These are phyloP conservation scores for Catostomus latipinnis DNA, from an alignment of 2,797 vertebrate genomes.

Conservation along the genomic window DNA sequence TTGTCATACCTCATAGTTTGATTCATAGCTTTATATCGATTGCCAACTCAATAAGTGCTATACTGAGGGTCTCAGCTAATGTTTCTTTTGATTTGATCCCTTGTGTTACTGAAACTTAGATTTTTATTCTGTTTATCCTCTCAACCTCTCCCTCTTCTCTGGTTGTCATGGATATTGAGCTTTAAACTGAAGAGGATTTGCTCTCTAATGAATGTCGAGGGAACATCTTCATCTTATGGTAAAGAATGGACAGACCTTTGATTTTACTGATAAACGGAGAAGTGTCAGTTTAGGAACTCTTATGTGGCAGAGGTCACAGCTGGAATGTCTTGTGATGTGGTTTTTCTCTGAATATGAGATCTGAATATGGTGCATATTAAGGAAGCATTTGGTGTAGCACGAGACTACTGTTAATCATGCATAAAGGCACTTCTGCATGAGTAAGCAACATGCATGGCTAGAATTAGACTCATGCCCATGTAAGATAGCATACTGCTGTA, in stretches of 20 bases:
- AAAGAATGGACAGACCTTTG: background rate
- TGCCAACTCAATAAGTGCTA: background rate
- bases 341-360: conserved; percentile 6
- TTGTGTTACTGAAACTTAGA: background rate
- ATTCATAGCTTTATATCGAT: background rate
- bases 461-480: conserved; percentile 9
- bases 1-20: background rate
- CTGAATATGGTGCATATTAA: conserved; percentile 22
- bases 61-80: background rate
- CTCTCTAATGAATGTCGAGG: background rate
- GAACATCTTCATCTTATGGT: background rate
- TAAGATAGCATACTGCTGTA: conserved; percentile 10
- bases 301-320: conserved; percentile 5
- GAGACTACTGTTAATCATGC: conserved; percentile 32
- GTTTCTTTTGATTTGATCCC: background rate
- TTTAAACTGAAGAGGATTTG: conserved; percentile 21
- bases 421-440: conserved; percentile 30
- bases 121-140: conserved; percentile 1
- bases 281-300: background rate
- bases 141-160: background rate
- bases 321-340: conserved; percentile 11
- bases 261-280: background rate
- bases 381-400: conserved; percentile 32
- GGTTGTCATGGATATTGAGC: background rate
- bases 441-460: conserved; percentile 33